These are phyloP conservation scores for Meriones unguiculatus DNA, from an alignment of 2,113 vertebrate species.

Conservation along the genomic window DNA sequence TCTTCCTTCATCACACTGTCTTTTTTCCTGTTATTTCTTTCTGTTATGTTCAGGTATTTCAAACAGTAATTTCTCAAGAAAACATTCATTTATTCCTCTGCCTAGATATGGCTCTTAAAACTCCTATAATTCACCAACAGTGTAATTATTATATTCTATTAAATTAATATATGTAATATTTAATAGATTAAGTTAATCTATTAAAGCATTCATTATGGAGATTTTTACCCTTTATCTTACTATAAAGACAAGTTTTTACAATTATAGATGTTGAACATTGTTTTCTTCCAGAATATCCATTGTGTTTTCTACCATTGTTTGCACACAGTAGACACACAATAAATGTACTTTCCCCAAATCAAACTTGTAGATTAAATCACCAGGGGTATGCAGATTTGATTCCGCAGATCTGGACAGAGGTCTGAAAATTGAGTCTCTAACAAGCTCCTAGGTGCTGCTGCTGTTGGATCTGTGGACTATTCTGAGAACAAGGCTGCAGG, in stretches of 20 bases:
- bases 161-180: too few relatives aligned
- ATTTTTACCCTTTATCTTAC: constrained; percentile 9
- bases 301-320: not conserved
- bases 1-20: not conserved
- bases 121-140: not conserved
- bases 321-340: constrained; percentile 50
- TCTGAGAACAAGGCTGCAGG: constrained; percentile 19
- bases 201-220: constrained; percentile 37
- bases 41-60: constrained; percentile 34
- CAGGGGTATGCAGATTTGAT: constrained; percentile 49
- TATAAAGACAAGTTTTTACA: constrained; percentile 28
- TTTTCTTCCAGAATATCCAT: constrained; percentile 27
- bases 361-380: constrained; percentile 1
- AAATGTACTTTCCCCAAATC: constrained; percentile 47
- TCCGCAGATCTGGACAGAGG: not conserved
- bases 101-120: not conserved
- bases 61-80: constrained; percentile 53
- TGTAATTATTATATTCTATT: constrained; percentile 11
- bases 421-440: constrained; percentile 51
- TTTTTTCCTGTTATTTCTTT: not conserved
- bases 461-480: constrained; percentile 25
- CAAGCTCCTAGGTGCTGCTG: constrained; percentile 62
- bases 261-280: not conserved
- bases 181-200: too few relatives aligned
- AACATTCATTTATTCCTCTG: not conserved